Conservation (phyloP, 2,888 invertebrate genomes). For the Pristionchus fissidentatus region DNA sequence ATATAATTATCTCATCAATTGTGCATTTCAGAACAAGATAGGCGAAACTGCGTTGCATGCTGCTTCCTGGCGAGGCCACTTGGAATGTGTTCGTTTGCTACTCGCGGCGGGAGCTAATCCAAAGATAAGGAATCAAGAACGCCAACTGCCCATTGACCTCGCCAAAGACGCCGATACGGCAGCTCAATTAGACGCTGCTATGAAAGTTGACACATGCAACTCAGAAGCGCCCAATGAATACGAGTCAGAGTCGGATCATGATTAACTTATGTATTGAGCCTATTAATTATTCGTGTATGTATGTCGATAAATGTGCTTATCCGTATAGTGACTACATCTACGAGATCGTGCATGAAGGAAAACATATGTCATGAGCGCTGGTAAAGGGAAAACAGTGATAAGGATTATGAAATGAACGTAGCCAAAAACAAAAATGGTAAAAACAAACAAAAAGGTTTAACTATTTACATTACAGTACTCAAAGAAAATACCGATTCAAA, state of each 20-base stretch:
- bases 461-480: slow-evolving; percentile 12
- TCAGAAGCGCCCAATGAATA: slow-evolving; percentile 62
- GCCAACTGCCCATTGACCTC: slow-evolving; percentile 79
- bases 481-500: slow-evolving; percentile 5
- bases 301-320: neutral
- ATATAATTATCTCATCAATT: too few species aligned
- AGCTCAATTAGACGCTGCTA: slow-evolving; percentile 56
- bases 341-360: neutral
- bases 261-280: slow-evolving; percentile 9
- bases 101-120: slow-evolving; percentile 79
- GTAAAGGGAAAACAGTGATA: slow-evolving; percentile 10
- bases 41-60: slow-evolving; percentile 82
- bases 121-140: slow-evolving; percentile 79
- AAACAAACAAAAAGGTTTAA: slow-evolving; percentile 22
- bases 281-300: neutral
- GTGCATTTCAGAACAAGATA: slow-evolving; percentile 80
- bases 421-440: neutral
- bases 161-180: slow-evolving; percentile 75
- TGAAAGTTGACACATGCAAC: slow-evolving; percentile 58
- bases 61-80: slow-evolving; percentile 81
- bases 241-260: slow-evolving; percentile 60
- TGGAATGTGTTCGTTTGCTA: slow-evolving; percentile 79
- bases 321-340: neutral
- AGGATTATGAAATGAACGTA: neutral
- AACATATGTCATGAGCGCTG: neutral